Conservation (phyloP, 1,140 invertebrate genomes). For the Psix sp. region DNA sequence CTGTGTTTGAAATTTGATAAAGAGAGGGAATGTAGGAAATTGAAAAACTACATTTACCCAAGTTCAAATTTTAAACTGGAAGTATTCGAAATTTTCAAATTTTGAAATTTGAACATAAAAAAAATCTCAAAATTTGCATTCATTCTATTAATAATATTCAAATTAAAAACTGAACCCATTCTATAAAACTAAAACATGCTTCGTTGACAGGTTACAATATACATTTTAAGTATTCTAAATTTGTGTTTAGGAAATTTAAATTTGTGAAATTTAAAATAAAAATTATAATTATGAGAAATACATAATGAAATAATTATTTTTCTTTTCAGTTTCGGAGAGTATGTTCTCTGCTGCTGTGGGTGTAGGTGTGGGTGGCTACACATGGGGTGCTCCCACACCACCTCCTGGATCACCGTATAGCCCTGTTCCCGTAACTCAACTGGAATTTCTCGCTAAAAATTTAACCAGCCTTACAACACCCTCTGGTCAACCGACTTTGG, state of each 20-base stretch:
- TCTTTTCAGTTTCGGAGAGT: constrained; percentile 81
- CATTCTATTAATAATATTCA: no score
- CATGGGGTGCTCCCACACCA: constrained; percentile 82
- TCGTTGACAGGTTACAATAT: no score
- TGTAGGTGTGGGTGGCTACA: constrained; percentile 77
- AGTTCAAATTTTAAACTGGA: no score
- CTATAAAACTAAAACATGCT: no score
- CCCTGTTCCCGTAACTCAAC: constrained; percentile 80
- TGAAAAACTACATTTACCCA: no score
- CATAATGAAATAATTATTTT: constrained; percentile 28
- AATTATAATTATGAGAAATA: background rate
- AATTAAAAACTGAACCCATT: no score
- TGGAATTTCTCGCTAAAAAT: constrained; percentile 80
- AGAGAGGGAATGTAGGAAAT: no score
- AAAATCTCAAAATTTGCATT: no score
- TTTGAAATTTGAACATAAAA: no score
- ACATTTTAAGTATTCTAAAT: no score
- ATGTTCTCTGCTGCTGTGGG: constrained; percentile 80
- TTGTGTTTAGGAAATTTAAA: background rate
- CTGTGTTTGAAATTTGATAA: no score
- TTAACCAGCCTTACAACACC: constrained; percentile 69
- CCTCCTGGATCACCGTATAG: constrained; percentile 83
- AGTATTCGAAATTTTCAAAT: no score
- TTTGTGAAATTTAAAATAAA: background rate
- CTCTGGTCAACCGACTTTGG: constrained; percentile 69